Evolutionary conservation across 1,140 invertebrate genomes (phyloP), one percentile per base, ranked within the genome.

Genomic region (Lordiphosa collinella): DNA sequence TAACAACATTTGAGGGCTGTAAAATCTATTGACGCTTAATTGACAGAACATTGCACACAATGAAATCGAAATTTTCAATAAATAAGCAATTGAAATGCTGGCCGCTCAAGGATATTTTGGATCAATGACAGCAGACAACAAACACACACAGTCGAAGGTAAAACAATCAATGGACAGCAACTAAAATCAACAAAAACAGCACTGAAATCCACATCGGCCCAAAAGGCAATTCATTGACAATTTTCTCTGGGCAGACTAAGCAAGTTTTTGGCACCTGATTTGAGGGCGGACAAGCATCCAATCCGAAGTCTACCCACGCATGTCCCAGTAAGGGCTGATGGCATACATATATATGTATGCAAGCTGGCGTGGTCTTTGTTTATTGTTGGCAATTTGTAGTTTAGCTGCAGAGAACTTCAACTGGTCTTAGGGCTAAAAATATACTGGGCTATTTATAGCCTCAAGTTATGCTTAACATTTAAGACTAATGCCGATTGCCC

Each of bases 361-460:
- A 22, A 35, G 59, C 53, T 60, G 59, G 69, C 74, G 37, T 40
- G 31, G 48, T 50, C 57, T 53, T 67, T 61, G 58, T 82, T 82
- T 71, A 76, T 82, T 84, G 76, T 84, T 82, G 82, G 76, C 76
- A 82, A 82, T 82, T 82, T 82, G 76, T 82, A 84, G 82, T 68
- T 43, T 63, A 75, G 76, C 71, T 82, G 76, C 49, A 80, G 70
- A 66, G 56, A 71, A 82, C 66, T 72, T 82, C 72, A 64, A 59
- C 41, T 62, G 49, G 65, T 46, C 43, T 46, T 29, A 12, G 34
- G 48, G 50, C 73, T 63, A 78, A 79, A 72, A 72, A 72, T 78
- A 71, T 56, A 1, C 51, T 70, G 56, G 14, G 25, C 75, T 80
- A 82, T 80, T 80, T 76, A 80, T 82, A 80, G 66, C 54, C 35